Conservation (phyloP, 2,113 vertebrate genomes). For the Bolborhynchus lineola region DNA sequence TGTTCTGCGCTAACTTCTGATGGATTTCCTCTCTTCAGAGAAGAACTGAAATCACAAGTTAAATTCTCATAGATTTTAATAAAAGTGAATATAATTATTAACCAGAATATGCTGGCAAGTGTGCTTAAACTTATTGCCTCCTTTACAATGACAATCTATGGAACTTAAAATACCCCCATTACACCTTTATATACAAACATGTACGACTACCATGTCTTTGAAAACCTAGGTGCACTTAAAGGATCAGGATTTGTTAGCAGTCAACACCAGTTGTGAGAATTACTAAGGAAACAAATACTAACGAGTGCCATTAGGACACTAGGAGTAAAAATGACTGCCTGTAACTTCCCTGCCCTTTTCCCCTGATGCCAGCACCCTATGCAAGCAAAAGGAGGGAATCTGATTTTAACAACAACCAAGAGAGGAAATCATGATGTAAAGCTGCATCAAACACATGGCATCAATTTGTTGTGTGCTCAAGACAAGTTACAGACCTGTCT, state of each 20-base stretch:
- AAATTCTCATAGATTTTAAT: neutral
- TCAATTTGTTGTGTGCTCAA: neutral
- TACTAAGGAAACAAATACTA: neutral
- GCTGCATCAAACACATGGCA: neutral
- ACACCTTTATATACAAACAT: neutral
- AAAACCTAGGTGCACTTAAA: neutral
- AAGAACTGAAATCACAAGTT: neutral
- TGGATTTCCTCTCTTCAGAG: neutral
- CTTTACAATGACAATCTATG: neutral
- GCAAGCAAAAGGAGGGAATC: neutral
- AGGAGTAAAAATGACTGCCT: neutral
- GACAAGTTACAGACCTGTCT: neutral
- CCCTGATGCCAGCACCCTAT: neutral
- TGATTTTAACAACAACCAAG: neutral
- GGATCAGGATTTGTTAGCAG: neutral
- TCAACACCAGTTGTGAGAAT: neutral
- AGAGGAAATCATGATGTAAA: neutral
- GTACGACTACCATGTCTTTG: neutral
- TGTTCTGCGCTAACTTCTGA: neutral
- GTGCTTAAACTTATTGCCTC: neutral
- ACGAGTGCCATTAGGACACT: neutral
- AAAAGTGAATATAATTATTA: neutral
- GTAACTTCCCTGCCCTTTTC: neutral
- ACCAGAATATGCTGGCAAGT: neutral
- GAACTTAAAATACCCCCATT: neutral